phyloP scores from a whole-genome alignment of 1,140 invertebrate species.

The Delia radicum region DNA sequence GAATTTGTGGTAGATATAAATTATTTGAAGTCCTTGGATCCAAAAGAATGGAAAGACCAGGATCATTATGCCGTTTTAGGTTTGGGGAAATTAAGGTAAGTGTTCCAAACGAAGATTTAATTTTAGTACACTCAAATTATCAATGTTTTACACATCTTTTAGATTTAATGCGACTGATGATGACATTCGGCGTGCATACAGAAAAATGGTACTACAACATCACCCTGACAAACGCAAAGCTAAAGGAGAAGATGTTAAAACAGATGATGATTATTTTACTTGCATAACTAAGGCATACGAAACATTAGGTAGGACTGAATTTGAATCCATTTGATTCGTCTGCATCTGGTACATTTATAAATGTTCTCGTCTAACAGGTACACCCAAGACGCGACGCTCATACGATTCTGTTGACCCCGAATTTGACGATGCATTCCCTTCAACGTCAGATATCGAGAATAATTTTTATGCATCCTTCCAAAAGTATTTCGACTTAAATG shows the following conservation, averaged over 20 bases:
- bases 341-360: not conserved
- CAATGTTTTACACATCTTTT: not conserved
- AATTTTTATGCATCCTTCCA: constrained; percentile 80
- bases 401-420: constrained; percentile 96
- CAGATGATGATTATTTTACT: constrained; percentile 95
- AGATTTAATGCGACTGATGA: constrained; percentile 79
- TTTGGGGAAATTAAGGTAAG: constrained; percentile 72
- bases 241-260: constrained; percentile 77
- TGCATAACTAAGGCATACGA: constrained; percentile 99
- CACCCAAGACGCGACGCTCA: constrained; percentile 75
- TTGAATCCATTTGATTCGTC: not conserved
- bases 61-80: constrained; percentile 96
- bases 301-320: constrained; percentile 45
- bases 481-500: constrained; percentile 83
- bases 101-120: too few relatives aligned
- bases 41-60: constrained; percentile 97
- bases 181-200: constrained; percentile 90
- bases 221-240: constrained; percentile 97
- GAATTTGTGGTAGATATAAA: constrained; percentile 78
- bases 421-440: constrained; percentile 88
- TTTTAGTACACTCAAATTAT: too few relatives aligned
- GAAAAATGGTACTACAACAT: constrained; percentile 89
- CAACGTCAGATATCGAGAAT: constrained; percentile 72
- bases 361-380: constrained; percentile 62
- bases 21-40: constrained; percentile 86